A percentile compares a stretch with the other conserved stretches of the same genome.
These are phyloP conservation scores for Nephotettix cincticeps DNA, from an alignment of 1,140 invertebrate species.

Conservation along the genomic window DNA sequence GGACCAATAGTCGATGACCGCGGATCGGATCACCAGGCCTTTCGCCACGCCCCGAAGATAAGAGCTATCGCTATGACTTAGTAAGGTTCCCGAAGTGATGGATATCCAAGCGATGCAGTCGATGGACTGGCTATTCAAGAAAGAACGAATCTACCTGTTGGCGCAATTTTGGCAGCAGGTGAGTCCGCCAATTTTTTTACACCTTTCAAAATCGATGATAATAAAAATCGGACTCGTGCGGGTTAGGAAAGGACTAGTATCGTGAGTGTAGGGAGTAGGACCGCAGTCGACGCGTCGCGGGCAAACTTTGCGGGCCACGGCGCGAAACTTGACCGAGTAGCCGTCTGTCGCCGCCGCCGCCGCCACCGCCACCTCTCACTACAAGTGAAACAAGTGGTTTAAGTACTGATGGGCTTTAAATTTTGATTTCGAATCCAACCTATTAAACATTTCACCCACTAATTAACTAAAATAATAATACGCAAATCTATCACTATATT, in stretches of 20 bases:
- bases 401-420: too few relatives aligned
- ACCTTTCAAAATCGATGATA: background rate
- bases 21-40: constrained; percentile 50
- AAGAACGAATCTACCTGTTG: constrained; percentile 87
- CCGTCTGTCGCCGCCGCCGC: too few relatives aligned
- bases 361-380: too few relatives aligned
- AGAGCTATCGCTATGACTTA: constrained; percentile 13
- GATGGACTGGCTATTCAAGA: constrained; percentile 94
- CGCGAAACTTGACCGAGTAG: background rate
- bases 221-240: background rate
- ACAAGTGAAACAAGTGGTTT: too few relatives aligned
- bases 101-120: constrained; percentile 83
- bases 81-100: constrained; percentile 40
- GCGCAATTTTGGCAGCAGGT: constrained; percentile 95
- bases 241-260: too few relatives aligned
- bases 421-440: too few relatives aligned
- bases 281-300: background rate
- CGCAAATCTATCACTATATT: too few relatives aligned
- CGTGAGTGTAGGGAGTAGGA: background rate
- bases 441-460: too few relatives aligned
- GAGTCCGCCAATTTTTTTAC: constrained; percentile 45
- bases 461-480: too few relatives aligned
- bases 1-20: constrained; percentile 25
- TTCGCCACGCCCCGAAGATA: constrained; percentile 53
- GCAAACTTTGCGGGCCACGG: background rate